Conservation (phyloP, 2,113 vertebrate genomes). For the Marmota monax region DNA sequence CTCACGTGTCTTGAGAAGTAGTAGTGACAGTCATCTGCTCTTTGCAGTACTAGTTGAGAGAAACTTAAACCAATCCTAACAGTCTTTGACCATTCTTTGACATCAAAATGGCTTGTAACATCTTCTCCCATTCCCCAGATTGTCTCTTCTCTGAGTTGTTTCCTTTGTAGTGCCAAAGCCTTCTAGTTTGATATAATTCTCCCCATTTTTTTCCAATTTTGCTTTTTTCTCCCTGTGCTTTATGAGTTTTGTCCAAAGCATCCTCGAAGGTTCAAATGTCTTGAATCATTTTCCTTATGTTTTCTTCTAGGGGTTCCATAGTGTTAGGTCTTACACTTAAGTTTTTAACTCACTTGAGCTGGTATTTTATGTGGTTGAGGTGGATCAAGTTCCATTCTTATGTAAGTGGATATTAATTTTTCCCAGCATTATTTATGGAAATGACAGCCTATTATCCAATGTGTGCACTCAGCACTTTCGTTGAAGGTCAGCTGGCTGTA, state of each 20-base stretch:
- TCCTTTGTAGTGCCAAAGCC: not conserved
- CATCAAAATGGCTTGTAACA: not conserved
- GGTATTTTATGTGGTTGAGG: not conserved
- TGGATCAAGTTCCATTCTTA: not conserved
- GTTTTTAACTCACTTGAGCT: not conserved
- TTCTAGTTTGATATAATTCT: not conserved
- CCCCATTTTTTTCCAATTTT: not conserved
- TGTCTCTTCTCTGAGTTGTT: not conserved
- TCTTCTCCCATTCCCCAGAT: not conserved
- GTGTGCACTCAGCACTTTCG: not conserved
- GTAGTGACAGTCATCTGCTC: not conserved
- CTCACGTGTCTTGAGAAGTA: not conserved
- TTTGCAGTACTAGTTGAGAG: not conserved
- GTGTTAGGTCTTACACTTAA: not conserved
- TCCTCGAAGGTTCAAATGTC: not conserved
- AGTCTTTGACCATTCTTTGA: not conserved
- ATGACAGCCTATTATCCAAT: not conserved
- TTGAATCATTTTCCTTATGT: not conserved
- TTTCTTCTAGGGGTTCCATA: not conserved
- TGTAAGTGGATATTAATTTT: not conserved
- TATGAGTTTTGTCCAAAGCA: not conserved
- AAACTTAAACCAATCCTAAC: not conserved
- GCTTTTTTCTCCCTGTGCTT: not conserved
- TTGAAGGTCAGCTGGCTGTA: not conserved
- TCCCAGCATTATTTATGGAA: not conserved